These are phyloP conservation scores for Aphelocoma coerulescens DNA, from an alignment of 2,113 vertebrate species.

Conservation along the genomic window DNA sequence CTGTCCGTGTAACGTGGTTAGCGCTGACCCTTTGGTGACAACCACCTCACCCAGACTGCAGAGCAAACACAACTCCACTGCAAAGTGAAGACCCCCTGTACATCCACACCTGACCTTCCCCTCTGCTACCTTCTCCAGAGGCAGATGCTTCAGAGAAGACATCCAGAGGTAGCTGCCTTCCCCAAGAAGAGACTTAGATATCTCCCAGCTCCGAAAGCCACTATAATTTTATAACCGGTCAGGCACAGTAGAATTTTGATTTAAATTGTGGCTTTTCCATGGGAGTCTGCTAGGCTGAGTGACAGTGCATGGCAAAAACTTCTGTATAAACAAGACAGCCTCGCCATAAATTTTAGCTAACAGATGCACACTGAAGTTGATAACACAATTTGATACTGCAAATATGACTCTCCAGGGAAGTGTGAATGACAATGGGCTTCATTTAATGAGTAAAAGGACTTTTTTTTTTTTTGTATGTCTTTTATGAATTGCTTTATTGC, in stretches of 20 bases:
- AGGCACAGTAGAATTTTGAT: not conserved
- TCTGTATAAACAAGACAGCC: not conserved
- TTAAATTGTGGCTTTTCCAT: not conserved
- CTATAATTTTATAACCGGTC: not conserved
- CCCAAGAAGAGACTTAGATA: not conserved
- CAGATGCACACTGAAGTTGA: not conserved
- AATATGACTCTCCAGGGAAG: conserved; percentile 4
- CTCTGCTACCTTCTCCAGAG: not conserved
- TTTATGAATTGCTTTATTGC: not conserved
- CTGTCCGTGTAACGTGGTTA: not conserved
- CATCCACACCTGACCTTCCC: not conserved
- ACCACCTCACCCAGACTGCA: not conserved
- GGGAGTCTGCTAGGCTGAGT: not conserved
- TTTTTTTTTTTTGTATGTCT: not conserved
- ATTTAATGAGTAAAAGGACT: not conserved
- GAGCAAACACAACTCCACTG: not conserved
- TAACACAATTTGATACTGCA: not conserved
- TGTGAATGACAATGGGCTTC: not conserved
- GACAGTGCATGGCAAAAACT: not conserved
- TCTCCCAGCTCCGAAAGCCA: not conserved
- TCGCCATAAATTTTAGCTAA: not conserved
- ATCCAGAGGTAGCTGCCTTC: not conserved
- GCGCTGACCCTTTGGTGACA: not conserved
- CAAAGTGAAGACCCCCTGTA: not conserved
- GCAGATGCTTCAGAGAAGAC: not conserved